These are phyloP conservation scores for Hedychridium roseum DNA, from an alignment of 2,888 invertebrate genomes.

Conservation along the genomic window DNA sequence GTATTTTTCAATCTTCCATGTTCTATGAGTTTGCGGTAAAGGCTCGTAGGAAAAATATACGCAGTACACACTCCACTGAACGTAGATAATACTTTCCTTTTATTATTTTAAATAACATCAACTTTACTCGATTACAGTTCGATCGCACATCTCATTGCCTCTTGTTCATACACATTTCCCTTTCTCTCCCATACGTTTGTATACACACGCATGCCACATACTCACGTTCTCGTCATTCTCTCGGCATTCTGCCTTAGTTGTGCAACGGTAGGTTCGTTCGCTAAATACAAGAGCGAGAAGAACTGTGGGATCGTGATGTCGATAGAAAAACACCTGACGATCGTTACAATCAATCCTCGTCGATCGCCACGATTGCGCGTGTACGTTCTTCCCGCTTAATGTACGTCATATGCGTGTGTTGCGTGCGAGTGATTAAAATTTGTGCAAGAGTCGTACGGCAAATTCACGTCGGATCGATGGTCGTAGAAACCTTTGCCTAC, in stretches of 20 bases:
- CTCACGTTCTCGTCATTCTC: neutral
- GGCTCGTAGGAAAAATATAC: no score
- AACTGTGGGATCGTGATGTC: no score
- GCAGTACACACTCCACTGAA: no score
- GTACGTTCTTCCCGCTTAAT: conserved; percentile 2
- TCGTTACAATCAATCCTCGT: conserved; percentile 27
- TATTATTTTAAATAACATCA: conserved; percentile 58
- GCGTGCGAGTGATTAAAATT: conserved; percentile 21
- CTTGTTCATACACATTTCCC: conserved; percentile 8
- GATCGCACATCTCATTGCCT: conserved; percentile 42
- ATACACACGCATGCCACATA: neutral
- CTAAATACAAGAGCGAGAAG: conserved; percentile 37
- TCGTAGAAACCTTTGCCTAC: no score
- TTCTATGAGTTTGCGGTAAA: no score
- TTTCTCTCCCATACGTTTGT: conserved; percentile 10
- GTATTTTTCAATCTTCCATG: no score
- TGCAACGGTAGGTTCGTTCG: conserved; percentile 45
- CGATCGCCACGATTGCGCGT: conserved; percentile 7
- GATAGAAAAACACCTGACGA: conserved; percentile 26
- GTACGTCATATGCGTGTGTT: conserved; percentile 10
- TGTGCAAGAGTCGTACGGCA: conserved; percentile 24
- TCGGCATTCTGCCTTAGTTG: conserved; percentile 41
- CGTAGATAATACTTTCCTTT: conserved; percentile 35
- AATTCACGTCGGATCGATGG: neutral
- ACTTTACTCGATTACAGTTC: conserved; percentile 56